Base-by-base conservation (phyloP, 2,888 invertebrate species). In the Colletes collaris region DNA sequence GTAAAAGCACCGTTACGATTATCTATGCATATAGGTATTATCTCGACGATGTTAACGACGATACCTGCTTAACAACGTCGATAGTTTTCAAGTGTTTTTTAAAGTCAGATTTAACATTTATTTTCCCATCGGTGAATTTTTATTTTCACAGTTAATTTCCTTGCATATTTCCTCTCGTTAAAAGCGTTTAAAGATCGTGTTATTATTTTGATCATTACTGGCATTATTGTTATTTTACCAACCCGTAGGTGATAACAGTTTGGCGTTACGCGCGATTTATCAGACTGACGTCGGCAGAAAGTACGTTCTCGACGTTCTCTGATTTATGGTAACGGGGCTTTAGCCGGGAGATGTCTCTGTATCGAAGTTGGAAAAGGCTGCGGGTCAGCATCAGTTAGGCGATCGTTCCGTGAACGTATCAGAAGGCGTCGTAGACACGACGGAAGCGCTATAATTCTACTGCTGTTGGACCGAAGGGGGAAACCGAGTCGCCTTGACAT, bases 401-500 rank as follows among this genome's bases (percentile, higher is more conserved):
- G 55, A 64, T 37, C 63, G 65, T 58, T 40, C 27, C 10, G 37
- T 3, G 62, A 63, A 62, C 44, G 46, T 56, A 70, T 56, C 56
- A 19, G 37, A 52, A 53, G 59, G 49, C 65, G 50, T 63, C 65
- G 56, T 11, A 52, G 35, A 65, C 72, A 13, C 46, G 58, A 58
- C 19, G 71, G 53, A 72, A 83, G 56, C 53, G 71, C 62, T 49
- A 76, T 83, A 83, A 85, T 82, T 86, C 65, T 72, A 70, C 76
- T 71, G 64, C 49, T 70, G 71, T 59, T 52, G 7, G 46, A 58
- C 46, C 68, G 55, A 7, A 16, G 49, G 46, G 55, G 60, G 60
- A 59, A 35, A 27, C 60, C 60, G 62, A 76, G 76, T 65, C 68
- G 72, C 65, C 76, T 68, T 83, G 85, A 83, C 86, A 80, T 88